Evolutionary conservation across 2,797 vertebrate species (phyloP).

Genomic region (Oryzias sinensis): DNA sequence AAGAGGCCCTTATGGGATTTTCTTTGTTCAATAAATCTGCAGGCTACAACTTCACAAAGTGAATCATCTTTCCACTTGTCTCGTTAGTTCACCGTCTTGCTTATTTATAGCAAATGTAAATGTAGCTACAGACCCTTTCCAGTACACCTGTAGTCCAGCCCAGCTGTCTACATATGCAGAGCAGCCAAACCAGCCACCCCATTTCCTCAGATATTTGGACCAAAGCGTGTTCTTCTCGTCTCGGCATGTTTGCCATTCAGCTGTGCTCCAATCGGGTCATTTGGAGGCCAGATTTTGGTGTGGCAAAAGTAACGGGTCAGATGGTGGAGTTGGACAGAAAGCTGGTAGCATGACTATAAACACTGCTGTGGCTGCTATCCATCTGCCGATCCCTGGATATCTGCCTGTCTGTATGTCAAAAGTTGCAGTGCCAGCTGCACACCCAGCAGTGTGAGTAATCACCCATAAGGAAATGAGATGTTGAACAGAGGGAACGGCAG

Average conservation of each 20-base stretch:
- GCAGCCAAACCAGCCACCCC: slow-evolving; percentile 59
- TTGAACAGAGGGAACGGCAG: slow-evolving; percentile 48
- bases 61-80: slow-evolving; percentile 47
- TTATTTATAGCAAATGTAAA: slow-evolving; percentile 56
- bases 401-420: slow-evolving; percentile 58
- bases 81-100: slow-evolving; percentile 46
- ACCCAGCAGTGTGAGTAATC: slow-evolving; percentile 59
- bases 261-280: slow-evolving; percentile 66
- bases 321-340: slow-evolving; percentile 49
- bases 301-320: slow-evolving; percentile 64
- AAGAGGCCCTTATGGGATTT: background rate
- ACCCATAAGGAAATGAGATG: slow-evolving; percentile 63
- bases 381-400: slow-evolving; percentile 64
- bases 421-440: slow-evolving; percentile 52
- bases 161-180: slow-evolving; percentile 72
- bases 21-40: slow-evolving; percentile 2
- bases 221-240: slow-evolving; percentile 72
- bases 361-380: slow-evolving; percentile 67
- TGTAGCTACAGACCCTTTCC: slow-evolving; percentile 47
- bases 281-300: slow-evolving; percentile 74
- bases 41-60: slow-evolving; percentile 11
- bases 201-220: slow-evolving; percentile 66
- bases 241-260: slow-evolving; percentile 66
- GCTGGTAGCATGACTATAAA: slow-evolving; percentile 67
- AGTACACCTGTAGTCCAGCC: slow-evolving; percentile 71